Percentiles rank a stretch among this genome's conserved stretches.
Conservation (phyloP, 2,888 invertebrate genomes). For the Epistrophe eligans region DNA sequence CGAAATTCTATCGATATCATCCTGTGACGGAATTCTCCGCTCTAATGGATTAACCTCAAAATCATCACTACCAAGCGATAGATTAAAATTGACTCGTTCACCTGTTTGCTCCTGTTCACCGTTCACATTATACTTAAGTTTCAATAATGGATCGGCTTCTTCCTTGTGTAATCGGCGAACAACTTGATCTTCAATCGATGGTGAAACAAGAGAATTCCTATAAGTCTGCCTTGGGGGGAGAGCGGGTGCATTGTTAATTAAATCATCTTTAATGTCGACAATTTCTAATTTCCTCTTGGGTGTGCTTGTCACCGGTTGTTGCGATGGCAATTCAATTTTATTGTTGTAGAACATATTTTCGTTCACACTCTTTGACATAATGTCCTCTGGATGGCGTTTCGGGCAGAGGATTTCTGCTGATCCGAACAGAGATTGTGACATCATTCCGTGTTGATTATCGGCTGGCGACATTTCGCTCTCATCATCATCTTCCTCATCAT, state of each 20-base stretch:
- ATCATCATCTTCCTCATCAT: constrained; percentile 67
- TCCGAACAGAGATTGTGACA: constrained; percentile 83
- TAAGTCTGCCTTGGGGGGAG: constrained; percentile 40
- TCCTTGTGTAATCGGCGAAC: constrained; percentile 58
- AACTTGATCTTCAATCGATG: constrained; percentile 62
- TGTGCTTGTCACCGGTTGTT: constrained; percentile 77
- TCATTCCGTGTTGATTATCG: constrained; percentile 79
- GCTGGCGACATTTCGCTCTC: constrained; percentile 72
- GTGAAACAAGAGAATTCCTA: constrained; percentile 41
- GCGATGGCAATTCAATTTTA: constrained; percentile 81
- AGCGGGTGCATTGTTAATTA: constrained; percentile 55
- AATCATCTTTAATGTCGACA: constrained; percentile 78
- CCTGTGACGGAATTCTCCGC: constrained; percentile 89
- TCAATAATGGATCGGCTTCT: constrained; percentile 77
- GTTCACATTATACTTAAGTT: constrained; percentile 77
- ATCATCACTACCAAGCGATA: constrained; percentile 83
- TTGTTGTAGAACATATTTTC: constrained; percentile 83
- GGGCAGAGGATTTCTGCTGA: constrained; percentile 82
- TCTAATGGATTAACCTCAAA: constrained; percentile 84
- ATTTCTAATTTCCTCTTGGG: constrained; percentile 81
- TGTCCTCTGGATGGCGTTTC: constrained; percentile 79
- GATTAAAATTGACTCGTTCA: constrained; percentile 82
- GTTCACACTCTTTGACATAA: constrained; percentile 83
- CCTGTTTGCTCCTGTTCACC: constrained; percentile 44
- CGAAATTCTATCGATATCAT: constrained; percentile 94